Conservation (phyloP, 2,888 invertebrate genomes). For the Agrotis segetum region DNA sequence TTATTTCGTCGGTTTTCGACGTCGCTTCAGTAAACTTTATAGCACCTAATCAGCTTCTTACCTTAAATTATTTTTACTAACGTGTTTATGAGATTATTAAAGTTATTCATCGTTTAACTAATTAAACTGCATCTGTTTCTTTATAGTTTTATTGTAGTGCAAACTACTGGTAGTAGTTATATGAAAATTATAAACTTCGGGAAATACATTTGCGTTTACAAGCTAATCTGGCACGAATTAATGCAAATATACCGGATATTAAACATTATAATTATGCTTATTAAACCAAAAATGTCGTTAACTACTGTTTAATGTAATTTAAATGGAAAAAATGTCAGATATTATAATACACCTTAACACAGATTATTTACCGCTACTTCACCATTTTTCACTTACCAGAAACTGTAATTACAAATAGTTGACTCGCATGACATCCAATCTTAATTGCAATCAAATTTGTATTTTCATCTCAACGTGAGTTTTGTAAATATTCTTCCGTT, state of each 20-base stretch:
- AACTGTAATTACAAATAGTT: slow-evolving; percentile 13
- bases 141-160: slow-evolving; percentile 12
- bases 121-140: slow-evolving; percentile 11
- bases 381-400: background rate
- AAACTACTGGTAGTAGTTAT: slow-evolving; percentile 1
- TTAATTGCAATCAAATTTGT: slow-evolving; percentile 28
- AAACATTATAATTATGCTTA: too few species aligned
- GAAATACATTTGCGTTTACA: background rate
- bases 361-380: background rate
- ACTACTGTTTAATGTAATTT: too few species aligned
- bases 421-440: slow-evolving; percentile 3
- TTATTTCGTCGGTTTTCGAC: slow-evolving; percentile 21
- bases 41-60: slow-evolving; percentile 29
- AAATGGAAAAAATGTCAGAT: too few species aligned
- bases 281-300: too few species aligned
- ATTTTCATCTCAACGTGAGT: slow-evolving; percentile 26
- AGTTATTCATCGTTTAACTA: slow-evolving; percentile 22
- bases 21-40: slow-evolving; percentile 41
- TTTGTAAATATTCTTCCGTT: slow-evolving; percentile 34
- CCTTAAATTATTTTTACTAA: slow-evolving; percentile 6
- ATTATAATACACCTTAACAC: background rate
- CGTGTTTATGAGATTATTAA: slow-evolving; percentile 25
- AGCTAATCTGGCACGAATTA: background rate
- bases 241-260: background rate
- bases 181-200: slow-evolving; percentile 5